Evolutionary conservation across 2,888 invertebrate species (phyloP).

Genomic region (Phengaris alcon): DNA sequence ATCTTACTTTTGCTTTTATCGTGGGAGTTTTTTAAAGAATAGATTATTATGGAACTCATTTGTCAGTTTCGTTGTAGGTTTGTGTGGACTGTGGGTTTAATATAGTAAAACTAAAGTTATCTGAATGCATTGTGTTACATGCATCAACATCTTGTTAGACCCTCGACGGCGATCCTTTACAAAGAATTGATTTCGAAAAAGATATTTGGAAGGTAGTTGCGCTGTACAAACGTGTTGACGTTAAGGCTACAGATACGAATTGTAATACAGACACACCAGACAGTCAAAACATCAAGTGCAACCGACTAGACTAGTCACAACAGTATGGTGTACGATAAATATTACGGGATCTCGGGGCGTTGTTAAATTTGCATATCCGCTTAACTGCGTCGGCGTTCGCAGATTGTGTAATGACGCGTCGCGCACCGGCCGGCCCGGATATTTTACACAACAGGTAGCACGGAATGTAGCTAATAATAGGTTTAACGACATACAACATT

Average conservation of each 20-base stretch:
- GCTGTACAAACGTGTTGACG: background rate
- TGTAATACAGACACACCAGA: background rate
- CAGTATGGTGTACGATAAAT: conserved; percentile 13
- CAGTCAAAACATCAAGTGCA: background rate
- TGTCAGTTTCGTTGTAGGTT: background rate
- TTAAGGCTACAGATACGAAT: background rate
- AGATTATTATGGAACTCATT: background rate
- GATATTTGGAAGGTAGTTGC: no score
- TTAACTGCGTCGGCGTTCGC: conserved; percentile 15
- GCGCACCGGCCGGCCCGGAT: conserved; percentile 11
- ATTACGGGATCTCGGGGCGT: conserved; percentile 10
- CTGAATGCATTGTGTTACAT: background rate
- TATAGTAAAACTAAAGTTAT: background rate
- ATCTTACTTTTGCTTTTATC: conserved; percentile 26
- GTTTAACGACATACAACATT: background rate
- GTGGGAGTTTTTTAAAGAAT: conserved; percentile 23
- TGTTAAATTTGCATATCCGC: conserved; percentile 28
- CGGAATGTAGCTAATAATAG: conserved; percentile 7
- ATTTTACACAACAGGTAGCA: conserved; percentile 24
- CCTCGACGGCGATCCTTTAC: no score
- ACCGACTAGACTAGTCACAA: background rate
- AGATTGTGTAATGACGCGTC: conserved; percentile 27
- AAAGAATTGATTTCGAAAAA: no score
- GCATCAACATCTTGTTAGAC: no score
- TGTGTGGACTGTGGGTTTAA: conserved; percentile 13